Conservation (phyloP, 2,888 invertebrate genomes). For the Hydrotaea cyrtoneurina region DNA sequence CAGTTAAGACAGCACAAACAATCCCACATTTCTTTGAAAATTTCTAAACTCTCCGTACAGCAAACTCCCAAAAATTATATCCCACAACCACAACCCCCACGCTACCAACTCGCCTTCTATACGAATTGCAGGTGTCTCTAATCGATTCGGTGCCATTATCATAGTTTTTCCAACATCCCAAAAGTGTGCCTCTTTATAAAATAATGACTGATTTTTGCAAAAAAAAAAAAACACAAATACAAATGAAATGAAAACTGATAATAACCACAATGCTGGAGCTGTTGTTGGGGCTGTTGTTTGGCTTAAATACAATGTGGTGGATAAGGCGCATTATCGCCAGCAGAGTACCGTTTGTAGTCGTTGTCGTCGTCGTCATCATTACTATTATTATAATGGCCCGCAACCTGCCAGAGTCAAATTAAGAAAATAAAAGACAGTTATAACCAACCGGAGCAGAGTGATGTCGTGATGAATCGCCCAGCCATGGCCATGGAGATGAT, state of each 20-base stretch:
- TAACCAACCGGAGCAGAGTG: background rate
- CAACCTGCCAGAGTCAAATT: background rate
- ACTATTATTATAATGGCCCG: background rate
- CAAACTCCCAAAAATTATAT: too few species aligned
- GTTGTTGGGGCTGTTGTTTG: background rate
- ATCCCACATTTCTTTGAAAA: too few species aligned
- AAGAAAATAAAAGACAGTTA: background rate
- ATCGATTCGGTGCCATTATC: too few species aligned
- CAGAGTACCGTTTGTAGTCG: background rate
- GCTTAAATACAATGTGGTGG: slow-evolving; percentile 11
- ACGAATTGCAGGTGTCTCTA: too few species aligned
- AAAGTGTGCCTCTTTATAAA: background rate
- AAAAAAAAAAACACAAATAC: background rate
- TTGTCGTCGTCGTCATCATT: background rate
- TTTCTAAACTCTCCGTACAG: too few species aligned
- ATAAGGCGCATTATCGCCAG: background rate
- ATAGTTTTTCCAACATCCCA: background rate
- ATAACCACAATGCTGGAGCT: background rate
- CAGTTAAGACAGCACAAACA: too few species aligned
- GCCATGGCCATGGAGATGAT: background rate
- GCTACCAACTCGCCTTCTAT: too few species aligned
- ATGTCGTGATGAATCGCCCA: background rate
- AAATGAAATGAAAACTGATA: background rate
- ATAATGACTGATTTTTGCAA: background rate
- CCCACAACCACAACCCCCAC: too few species aligned